A percentile compares a stretch with the other conserved stretches of the same genome.
phyloP scores from a whole-genome alignment of 92 coral and sea anemone genomes.

The Meandrina meandrites region DNA sequence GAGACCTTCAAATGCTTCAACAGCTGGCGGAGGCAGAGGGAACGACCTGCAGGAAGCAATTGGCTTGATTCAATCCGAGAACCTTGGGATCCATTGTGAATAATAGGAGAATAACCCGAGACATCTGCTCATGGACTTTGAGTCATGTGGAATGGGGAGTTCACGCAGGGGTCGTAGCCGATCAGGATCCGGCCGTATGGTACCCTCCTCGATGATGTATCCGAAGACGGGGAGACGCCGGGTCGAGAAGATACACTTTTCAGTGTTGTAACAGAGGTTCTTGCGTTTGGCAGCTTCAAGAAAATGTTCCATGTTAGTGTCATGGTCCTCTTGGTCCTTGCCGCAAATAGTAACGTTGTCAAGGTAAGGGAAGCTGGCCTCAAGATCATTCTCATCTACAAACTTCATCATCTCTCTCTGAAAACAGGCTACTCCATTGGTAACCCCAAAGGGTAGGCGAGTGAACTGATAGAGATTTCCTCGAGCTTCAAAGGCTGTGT shows the following conservation, averaged over 20 bases:
- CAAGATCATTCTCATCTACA: constrained; percentile 32
- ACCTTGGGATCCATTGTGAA: no score
- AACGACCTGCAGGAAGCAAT: constrained; percentile 35
- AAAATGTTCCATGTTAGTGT: constrained; percentile 46
- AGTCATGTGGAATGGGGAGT: constrained; percentile 65
- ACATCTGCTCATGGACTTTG: constrained; percentile 67
- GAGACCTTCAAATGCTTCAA: constrained; percentile 37
- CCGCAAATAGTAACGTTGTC: constrained; percentile 44
- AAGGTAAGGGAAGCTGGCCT: constrained; percentile 21
- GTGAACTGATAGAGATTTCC: constrained; percentile 54
- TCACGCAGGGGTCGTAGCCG: constrained; percentile 44
- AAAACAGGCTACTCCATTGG: constrained; percentile 54
- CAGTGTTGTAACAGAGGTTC: no score
- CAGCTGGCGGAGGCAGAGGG: constrained; percentile 47
- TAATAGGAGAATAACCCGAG: constrained; percentile 66
- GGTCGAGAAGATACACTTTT: no score
- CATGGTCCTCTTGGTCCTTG: constrained; percentile 73
- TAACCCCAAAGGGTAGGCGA: constrained; percentile 52
- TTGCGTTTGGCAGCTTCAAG: constrained; percentile 57
- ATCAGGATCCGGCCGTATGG: constrained; percentile 61
- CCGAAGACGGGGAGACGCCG: constrained; percentile 56
- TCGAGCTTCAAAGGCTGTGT: constrained; percentile 48
- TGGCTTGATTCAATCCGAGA: constrained; percentile 38
- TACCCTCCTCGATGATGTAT: constrained; percentile 54
- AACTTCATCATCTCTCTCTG: constrained; percentile 60